Percentiles rank a stretch among this genome's conserved stretches.
Evolutionary conservation across 2,888 invertebrate genomes (phyloP).

Genomic region (Tenthredo livida): DNA sequence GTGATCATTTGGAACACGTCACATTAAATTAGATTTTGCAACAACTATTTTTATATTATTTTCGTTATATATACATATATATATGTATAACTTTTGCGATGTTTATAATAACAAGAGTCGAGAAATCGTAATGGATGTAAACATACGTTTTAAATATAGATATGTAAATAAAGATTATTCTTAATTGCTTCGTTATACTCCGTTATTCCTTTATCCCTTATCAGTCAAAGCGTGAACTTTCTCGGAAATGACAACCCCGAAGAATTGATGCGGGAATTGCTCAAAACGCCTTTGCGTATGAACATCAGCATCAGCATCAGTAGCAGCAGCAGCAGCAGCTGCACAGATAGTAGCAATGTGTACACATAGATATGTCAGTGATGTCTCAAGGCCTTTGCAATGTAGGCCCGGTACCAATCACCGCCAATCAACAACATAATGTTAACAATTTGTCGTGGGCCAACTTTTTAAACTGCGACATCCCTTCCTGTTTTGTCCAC

Average conservation of each 20-base stretch:
- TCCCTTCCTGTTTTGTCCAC: slow-evolving; percentile 29
- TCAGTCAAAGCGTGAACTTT: background rate
- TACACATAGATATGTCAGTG: slow-evolving; percentile 26
- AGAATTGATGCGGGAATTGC: background rate
- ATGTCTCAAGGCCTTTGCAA: slow-evolving; percentile 72
- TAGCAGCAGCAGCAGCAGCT: background rate
- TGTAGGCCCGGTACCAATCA: slow-evolving; percentile 70
- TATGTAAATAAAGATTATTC: background rate
- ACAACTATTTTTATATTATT: background rate
- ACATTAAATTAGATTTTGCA: background rate
- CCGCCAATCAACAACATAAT: slow-evolving; percentile 69
- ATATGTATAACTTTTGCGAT: too few species aligned
- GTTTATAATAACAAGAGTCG: background rate
- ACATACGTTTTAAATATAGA: background rate
- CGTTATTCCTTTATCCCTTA: background rate
- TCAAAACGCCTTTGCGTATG: background rate
- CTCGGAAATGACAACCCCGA: background rate
- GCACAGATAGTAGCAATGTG: background rate
- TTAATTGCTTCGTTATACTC: background rate
- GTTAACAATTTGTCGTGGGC: slow-evolving; percentile 63
- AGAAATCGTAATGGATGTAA: background rate
- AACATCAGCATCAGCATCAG: background rate
- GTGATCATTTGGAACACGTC: background rate
- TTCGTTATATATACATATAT: background rate
- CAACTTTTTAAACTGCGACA: slow-evolving; percentile 58